Evolutionary conservation across 1,140 invertebrate genomes (phyloP), one percentile per base, ranked within the genome.

Genomic region (Teleopsis dalmanni): DNA sequence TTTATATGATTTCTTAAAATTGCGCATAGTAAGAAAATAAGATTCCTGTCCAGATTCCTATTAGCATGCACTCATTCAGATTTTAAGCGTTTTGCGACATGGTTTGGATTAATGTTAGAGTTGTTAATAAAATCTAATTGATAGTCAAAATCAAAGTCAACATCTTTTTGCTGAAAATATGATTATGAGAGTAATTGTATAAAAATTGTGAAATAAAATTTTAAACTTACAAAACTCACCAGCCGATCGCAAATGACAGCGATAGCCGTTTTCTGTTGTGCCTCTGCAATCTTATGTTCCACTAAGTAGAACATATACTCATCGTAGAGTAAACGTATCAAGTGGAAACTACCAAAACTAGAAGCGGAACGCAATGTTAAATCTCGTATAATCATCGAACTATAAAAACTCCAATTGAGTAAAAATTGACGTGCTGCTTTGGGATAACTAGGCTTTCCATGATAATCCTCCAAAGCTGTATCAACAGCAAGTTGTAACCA

Each of bases 271-370:
- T 89, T 85, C 33, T 85, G 85, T 31, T 85, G 87, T 22, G 90
- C 90, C 62, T 87, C 79, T 18, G 96, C 95, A 21, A 99, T 92
- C 72, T 92, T 87, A 71, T 95, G 90, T 73, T 99, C 96, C 56
- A 99, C 91, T 54, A 98, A 78, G 73, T 96, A 98, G 76, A 96
- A 96, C 87, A 99, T 96, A 70, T 98, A 99, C 72, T 99, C 97
- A 72, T 99, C 95, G 72, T 95, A 98, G 18, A 99, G 77, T 54
- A 99, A 76, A 36, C 95, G 84, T 60, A 99, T 95, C 37, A 99
- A 79, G 77, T 99, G 97, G 75, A 99, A 99, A 47, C 93, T 97
- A 29, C 96, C 97, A 76, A 99, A 99, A 71, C 92, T 96, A 10
- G 93, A 91, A 19, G 96, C 95, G 54, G 92, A 96, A 61, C 95